These are phyloP conservation scores for Periophthalmus modestus DNA, from an alignment of 2,113 vertebrate species.

Conservation along the genomic window DNA sequence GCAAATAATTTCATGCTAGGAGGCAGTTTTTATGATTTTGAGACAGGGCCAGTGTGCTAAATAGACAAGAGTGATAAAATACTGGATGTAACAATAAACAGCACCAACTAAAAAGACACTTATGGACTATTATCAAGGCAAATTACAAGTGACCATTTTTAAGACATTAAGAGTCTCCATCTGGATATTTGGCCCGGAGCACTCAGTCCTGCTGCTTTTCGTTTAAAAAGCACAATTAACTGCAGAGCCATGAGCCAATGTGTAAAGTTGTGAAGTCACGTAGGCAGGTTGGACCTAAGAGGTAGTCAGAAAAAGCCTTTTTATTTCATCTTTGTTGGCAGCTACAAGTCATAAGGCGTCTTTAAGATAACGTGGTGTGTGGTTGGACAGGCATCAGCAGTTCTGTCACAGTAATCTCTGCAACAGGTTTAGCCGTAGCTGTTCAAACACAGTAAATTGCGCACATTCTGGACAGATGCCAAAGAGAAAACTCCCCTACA, in stretches of 20 bases:
- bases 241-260: not conserved
- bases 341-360: constrained; percentile 19
- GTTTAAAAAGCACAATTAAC: constrained; percentile 5
- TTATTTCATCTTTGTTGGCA: constrained; percentile 22
- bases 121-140: constrained; percentile 6
- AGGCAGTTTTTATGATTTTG: not conserved
- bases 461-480: not conserved
- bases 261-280: constrained; percentile 12
- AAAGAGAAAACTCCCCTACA: not conserved
- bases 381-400: constrained; percentile 5
- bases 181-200: constrained; percentile 18
- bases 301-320: constrained; percentile 3
- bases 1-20: not conserved
- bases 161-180: constrained; percentile 21
- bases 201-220: not conserved
- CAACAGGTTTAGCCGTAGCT: constrained; percentile 23
- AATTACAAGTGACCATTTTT: constrained; percentile 20
- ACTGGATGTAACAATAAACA: not conserved
- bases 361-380: constrained; percentile 15
- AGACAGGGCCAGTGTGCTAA: not conserved
- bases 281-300: not conserved
- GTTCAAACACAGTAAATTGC: constrained; percentile 13
- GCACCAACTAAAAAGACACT: not conserved
- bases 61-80: not conserved
- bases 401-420: constrained; percentile 28